Percentiles rank a stretch among this genome's conserved stretches.
Conservation (phyloP, 2,113 vertebrate species). For the Ceyx margarethae region DNA sequence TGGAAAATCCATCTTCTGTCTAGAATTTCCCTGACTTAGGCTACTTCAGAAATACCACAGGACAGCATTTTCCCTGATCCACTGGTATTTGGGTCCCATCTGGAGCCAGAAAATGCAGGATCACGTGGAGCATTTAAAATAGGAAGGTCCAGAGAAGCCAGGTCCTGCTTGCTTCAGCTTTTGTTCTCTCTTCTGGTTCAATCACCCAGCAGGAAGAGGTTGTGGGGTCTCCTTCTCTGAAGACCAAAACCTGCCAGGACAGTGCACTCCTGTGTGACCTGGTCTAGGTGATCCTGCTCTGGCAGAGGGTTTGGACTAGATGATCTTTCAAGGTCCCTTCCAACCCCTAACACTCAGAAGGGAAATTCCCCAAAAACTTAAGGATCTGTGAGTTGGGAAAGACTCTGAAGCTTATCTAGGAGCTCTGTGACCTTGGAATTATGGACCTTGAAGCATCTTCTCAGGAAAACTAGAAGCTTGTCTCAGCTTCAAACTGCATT, state of each 20-base stretch:
- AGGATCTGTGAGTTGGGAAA: not conserved
- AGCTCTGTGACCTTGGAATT: not conserved
- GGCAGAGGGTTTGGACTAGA: too few species aligned
- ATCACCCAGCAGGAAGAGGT: not conserved
- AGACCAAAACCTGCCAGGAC: too few species aligned
- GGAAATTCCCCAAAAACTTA: not conserved
- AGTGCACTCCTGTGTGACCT: too few species aligned
- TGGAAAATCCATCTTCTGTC: conserved; percentile 48
- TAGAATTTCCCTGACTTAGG: conserved; percentile 45
- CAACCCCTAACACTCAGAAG: not conserved
- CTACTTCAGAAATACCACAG: conserved; percentile 19
- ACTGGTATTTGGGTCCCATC: conserved; percentile 8
- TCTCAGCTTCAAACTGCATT: not conserved
- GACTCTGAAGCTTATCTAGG: not conserved
- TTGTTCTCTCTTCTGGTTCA: not conserved
- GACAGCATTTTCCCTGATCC: not conserved
- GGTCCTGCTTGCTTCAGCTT: not conserved
- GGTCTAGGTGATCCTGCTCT: too few species aligned
- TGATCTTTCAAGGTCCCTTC: too few species aligned
- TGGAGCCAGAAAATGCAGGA: conserved; percentile 30
- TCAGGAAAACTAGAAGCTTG: not conserved
- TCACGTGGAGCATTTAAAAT: not conserved
- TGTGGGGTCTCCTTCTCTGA: too few species aligned
- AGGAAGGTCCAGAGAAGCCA: not conserved
- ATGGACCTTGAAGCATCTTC: not conserved